Evolutionary conservation across 2,797 vertebrate species (phyloP), one percentile per base, ranked within the genome.

Genomic region (Acridotheres tristis): DNA sequence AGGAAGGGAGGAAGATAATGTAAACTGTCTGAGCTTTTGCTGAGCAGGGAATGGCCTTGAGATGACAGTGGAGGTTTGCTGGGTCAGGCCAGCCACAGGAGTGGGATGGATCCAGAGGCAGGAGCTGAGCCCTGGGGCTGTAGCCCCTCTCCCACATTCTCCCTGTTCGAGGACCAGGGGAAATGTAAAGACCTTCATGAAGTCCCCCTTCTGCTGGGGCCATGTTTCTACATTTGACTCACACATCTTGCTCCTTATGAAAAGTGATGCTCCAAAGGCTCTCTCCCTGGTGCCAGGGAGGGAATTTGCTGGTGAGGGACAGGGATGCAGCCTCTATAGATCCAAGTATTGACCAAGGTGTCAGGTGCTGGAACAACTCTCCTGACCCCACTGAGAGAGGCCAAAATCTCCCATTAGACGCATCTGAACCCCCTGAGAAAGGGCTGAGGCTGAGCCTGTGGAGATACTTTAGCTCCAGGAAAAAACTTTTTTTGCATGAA

Each of bases 231-330:
- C 18, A 0, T 25, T 25, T 20, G 43, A 40, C n/a, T 69, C 8
- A 0, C n/a, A 36, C 21, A 27, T 51, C 9, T 21, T 30, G 7
- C 5, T 77, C 22, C 69, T 32, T 2, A 0, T 5, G 13, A 19
- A 13, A 11, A 0, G 0, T 4, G 63, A 16, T 22, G 6, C 18
- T 54, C 30, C 1, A 0, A 20, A 38, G 59, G 73, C 17, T 48
- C 29, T 40, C 13, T 34, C 26, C 10, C 0, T 23, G 3, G 16
- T 36, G 11, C 19, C 3, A 2, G 16, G 12, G 59, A 36, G 43
- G n/a, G 58, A 30, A 47, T n/a, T 43, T 59, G 22, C 12, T 29
- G 36, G 23, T 1, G 7, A 71, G 57, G 47, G 36, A 9, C 45
- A 45, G 55, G 22, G 55, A 23, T 43, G 29, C 27, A 29, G 23